Evolutionary conservation across 2,113 vertebrate genomes (phyloP).

Genomic region (Neopipo cinnamomea): DNA sequence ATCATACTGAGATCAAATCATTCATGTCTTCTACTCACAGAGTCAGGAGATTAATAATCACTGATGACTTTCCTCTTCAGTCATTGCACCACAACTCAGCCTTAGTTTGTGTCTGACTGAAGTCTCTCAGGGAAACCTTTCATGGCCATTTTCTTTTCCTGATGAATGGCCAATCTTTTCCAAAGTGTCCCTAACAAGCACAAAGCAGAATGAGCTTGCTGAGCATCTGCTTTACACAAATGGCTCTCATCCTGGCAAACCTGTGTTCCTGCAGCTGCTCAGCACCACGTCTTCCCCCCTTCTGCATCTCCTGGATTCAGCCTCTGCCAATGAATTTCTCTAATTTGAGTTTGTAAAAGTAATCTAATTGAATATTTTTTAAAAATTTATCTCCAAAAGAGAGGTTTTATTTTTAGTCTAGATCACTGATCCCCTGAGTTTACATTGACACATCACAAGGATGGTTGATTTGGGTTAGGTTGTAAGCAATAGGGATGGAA

Average conservation of each 20-base stretch:
- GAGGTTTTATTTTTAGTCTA: background rate
- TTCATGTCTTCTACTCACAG: background rate
- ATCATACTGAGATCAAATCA: slow-evolving; percentile 2
- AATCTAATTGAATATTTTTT: background rate
- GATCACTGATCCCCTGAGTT: background rate
- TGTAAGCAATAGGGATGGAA: background rate
- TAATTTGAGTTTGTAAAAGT: background rate
- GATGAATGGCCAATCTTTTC: background rate
- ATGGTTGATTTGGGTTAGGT: background rate
- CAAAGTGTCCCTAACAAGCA: background rate
- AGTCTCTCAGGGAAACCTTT: background rate
- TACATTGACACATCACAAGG: background rate
- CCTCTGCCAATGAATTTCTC: background rate
- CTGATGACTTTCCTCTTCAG: background rate
- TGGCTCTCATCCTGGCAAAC: background rate
- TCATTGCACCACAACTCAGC: background rate
- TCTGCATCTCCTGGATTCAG: background rate
- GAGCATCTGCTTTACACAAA: background rate
- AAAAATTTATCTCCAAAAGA: background rate
- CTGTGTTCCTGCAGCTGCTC: background rate
- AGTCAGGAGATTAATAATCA: background rate
- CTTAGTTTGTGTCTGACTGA: background rate
- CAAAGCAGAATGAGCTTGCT: background rate
- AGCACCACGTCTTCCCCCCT: background rate
- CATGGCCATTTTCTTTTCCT: background rate